phyloP scores from a whole-genome alignment of 2,888 invertebrate genomes.

The Oscheius sp. region DNA sequence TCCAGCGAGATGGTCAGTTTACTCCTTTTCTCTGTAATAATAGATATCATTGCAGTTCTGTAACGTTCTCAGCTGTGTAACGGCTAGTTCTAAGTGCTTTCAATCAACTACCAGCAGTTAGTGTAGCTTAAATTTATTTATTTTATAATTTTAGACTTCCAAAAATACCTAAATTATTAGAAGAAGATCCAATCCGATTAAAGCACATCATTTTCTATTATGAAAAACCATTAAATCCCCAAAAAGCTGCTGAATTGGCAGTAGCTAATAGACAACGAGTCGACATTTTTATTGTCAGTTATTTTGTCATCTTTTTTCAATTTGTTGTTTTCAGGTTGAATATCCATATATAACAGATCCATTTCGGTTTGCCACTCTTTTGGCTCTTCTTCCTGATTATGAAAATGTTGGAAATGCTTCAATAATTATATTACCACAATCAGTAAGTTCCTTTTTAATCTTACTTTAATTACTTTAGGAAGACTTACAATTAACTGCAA shows the following conservation, averaged over 20 bases:
- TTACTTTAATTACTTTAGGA: not conserved
- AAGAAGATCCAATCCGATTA: slow-evolving; percentile 3
- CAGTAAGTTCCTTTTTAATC: not conserved
- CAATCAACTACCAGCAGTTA: no score
- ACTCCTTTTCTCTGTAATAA: no score
- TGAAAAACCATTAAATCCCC: not conserved
- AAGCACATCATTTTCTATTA: slow-evolving; percentile 7
- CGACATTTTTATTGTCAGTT: slow-evolving; percentile 7
- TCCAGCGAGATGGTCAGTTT: no score
- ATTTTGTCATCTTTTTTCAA: not conserved
- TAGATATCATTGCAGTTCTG: no score
- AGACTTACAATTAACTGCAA: not conserved
- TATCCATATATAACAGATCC: not conserved
- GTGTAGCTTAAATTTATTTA: not conserved
- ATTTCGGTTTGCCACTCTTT: not conserved
- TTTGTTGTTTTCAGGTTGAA: not conserved
- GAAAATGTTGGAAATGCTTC: slow-evolving; percentile 1
- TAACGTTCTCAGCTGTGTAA: no score
- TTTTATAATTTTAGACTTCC: not conserved
- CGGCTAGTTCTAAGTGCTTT: no score
- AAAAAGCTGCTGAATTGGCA: not conserved
- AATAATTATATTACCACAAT: not conserved
- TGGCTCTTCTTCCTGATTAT: not conserved
- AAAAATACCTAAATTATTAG: not conserved
- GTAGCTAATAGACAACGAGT: not conserved